Evolutionary conservation across 1,140 invertebrate species (phyloP), one percentile per base, ranked within the genome.

Genomic region (Atta texana): DNA sequence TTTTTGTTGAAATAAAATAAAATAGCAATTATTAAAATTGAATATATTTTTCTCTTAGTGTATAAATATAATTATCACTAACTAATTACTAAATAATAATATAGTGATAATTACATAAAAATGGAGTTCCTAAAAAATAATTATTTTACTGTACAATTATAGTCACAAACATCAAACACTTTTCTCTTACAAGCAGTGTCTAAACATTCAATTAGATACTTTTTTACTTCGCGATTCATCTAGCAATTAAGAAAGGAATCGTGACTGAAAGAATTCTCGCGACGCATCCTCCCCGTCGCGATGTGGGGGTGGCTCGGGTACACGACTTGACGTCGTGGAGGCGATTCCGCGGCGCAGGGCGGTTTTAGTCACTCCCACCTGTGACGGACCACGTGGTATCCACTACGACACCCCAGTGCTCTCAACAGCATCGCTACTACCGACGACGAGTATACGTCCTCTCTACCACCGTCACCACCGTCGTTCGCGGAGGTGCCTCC

Each of bases 351-450:
- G 59, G 82, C 90, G 78, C 91, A 91, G 92, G 92, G 91, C 92
- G 93, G 91, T 92, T 93, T 88, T 84, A 93, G 94, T 94, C 94
- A 94, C 94, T 95, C 94, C 94, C 94, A 95, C 94, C 95, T 94
- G 92, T 94, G 93, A 90, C 90, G 88, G 88, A 93, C 92, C 93
- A 94, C 94, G 94, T 95, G 94, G 85, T 88, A 39, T 92, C 90
- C 88, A 87, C 88, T 91, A 88, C 91, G 89, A 86, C 76, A 69
- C 66, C 39, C 64, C 66, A 21, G n/a, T 81, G 21, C 91, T 91
- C 91, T 90, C 89, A 78, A 55, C 76, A 49, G 90, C 87, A 90
- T 89, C 87, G 91, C 87, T 82, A 31, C 24, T 31, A 91, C 87
- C 71, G 90, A 81, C 93, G 91, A 34, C 76, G 92, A 51, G 87